Base-by-base conservation (phyloP, 1,140 invertebrate species). In the Aphelinus atriplicis region DNA sequence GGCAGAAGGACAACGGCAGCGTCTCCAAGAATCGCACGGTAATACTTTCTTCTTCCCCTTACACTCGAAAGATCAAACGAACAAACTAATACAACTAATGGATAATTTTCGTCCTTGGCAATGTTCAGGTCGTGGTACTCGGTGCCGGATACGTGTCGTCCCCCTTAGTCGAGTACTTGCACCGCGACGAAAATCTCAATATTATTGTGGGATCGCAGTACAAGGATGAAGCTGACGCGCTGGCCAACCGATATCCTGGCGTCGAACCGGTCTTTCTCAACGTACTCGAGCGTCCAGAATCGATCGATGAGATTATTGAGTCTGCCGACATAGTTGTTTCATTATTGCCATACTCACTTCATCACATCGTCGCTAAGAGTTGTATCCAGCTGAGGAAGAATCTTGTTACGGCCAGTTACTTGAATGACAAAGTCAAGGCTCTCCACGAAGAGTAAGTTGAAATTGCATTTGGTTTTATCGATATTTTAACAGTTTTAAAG, bases 401-500 rank as follows among this genome's bases (percentile, higher is more conserved):
- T 84, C 93, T 99, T 92, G 96, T 99, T 1, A 99, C 98, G 0
- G 97, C 97, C 0, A 98, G 96, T 71, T 99, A 99, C 81, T 92
- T 96, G 45, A 94, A 94, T 3, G 93, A 95, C 0, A 91, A 95
- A 79, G 94, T 99, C 81, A 91, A 90, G 75, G 90, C 91, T 1
- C 84, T 99, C 2, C 93, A 99, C 79, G 85, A 95, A 9, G 90
- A 90, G 94, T 95, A 84, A 91, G 91, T 82, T 6, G 26, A 26
- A 26, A 26, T 26, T 26, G 26, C 26, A 26, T 26, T 26, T 26
- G 26, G 26, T 26, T 26, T 26, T 26, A 26, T 26, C 26, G 26
- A 26, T 26, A 26, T 26, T 26, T 26, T 26, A 26, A 26, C 26
- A 26, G 0, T 26, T 26, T 26, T 26, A 26, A 26, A 26, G 26